Conservation (phyloP, 2,113 vertebrate species). For the Rutilus rutilus region DNA sequence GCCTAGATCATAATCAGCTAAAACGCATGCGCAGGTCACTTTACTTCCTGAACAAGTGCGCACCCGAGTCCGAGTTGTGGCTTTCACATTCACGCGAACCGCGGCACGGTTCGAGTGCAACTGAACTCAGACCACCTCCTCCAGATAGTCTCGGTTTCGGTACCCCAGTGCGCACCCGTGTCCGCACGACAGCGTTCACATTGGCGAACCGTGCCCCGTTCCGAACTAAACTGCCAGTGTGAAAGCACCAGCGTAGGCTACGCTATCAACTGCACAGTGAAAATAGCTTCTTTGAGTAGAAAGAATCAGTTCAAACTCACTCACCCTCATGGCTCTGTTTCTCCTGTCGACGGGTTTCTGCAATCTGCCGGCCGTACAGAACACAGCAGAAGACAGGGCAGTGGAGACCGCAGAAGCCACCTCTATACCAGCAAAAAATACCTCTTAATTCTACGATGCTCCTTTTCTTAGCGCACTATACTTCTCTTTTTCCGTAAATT, state of each 20-base stretch:
- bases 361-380: background rate
- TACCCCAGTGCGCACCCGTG: too few relatives aligned
- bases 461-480: background rate
- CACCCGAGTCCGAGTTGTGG: too few relatives aligned
- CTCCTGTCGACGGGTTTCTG: background rate
- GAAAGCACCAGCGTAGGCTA: background rate
- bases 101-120: too few relatives aligned
- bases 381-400: conserved; percentile 1
- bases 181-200: too few relatives aligned
- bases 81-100: too few relatives aligned
- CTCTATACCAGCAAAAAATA: background rate
- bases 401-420: background rate
- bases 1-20: too few relatives aligned
- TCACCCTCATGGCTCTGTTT: conserved; percentile 46
- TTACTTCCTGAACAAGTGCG: too few relatives aligned
- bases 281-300: background rate
- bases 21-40: too few relatives aligned
- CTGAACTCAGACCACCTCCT: too few relatives aligned
- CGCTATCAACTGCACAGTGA: background rate
- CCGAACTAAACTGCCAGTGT: too few relatives aligned
- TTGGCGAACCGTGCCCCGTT: too few relatives aligned
- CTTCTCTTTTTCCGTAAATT: background rate
- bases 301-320: background rate
- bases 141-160: too few relatives aligned
- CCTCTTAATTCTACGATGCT: background rate